These are phyloP conservation scores for Ctenochaetus hawaiiensis DNA, from an alignment of 2,797 vertebrate species.

Conservation along the genomic window DNA sequence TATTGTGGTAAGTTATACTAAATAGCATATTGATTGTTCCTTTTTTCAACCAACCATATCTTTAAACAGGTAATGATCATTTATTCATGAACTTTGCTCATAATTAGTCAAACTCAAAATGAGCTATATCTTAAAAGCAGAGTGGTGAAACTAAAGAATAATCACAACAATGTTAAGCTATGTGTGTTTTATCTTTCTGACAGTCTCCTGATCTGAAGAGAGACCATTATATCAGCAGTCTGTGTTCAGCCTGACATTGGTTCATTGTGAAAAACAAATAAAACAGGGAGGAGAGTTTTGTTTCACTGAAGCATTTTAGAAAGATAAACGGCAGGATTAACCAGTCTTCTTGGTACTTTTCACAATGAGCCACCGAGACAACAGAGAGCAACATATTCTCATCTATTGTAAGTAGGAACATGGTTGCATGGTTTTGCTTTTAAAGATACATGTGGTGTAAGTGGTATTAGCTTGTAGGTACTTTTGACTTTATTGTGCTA, in stretches of 20 bases:
- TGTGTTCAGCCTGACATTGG: constrained; percentile 11
- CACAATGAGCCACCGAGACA: constrained; percentile 16
- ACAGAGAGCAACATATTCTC: neutral
- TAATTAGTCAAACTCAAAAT: neutral
- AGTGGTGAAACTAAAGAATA: neutral
- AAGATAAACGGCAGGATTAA: constrained; percentile 34
- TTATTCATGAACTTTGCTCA: neutral
- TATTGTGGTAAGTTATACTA: neutral
- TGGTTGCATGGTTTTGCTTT: constrained; percentile 6
- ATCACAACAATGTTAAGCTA: neutral
- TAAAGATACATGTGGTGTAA: neutral
- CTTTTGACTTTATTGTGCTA: constrained; percentile 19
- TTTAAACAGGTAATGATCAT: no score
- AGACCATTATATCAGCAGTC: constrained; percentile 8
- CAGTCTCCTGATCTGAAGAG: constrained; percentile 21
- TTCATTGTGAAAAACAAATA: constrained; percentile 24
- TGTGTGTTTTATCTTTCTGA: constrained; percentile 31
- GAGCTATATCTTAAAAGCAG: neutral
- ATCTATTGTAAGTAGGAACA: constrained; percentile 6
- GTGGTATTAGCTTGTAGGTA: neutral
- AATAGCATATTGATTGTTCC: neutral
- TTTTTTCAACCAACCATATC: neutral
- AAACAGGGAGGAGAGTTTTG: constrained; percentile 21
- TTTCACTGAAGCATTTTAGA: constrained; percentile 40
- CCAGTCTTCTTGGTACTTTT: constrained; percentile 20